phyloP scores from a whole-genome alignment of 2,797 vertebrate species.

The Alfaro cultratus region DNA sequence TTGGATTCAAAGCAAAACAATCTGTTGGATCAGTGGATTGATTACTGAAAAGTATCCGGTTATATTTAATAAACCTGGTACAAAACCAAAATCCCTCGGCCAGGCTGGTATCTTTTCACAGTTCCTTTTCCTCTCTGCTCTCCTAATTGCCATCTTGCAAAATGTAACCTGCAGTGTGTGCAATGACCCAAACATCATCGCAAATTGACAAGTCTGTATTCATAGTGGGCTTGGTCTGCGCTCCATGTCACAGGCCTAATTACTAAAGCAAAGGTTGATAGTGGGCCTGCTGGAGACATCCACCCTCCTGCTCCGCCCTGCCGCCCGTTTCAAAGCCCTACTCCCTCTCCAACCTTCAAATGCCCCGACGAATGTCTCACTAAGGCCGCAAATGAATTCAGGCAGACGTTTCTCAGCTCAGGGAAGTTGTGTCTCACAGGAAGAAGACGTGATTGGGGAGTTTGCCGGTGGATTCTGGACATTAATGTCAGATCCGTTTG shows the following conservation, averaged over 20 bases:
- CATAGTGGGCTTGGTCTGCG: slow-evolving; percentile 21
- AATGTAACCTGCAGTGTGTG: slow-evolving; percentile 36
- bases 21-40: neutral
- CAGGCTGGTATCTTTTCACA: slow-evolving; percentile 16
- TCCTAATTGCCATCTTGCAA: slow-evolving; percentile 56
- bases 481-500: slow-evolving; percentile 6
- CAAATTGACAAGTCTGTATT: slow-evolving; percentile 55
- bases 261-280: slow-evolving; percentile 18
- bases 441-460: slow-evolving; percentile 51
- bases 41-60: slow-evolving; percentile 22
- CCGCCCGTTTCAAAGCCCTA: neutral
- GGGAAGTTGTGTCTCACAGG: slow-evolving; percentile 17
- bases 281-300: slow-evolving; percentile 11
- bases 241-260: slow-evolving; percentile 46
- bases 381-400: slow-evolving; percentile 45
- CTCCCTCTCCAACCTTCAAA: neutral
- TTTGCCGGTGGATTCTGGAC: slow-evolving; percentile 17
- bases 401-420: slow-evolving; percentile 20
- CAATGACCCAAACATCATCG: slow-evolving; percentile 52
- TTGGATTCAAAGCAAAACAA: neutral
- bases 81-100: slow-evolving; percentile 22
- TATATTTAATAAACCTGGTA: slow-evolving; percentile 32
- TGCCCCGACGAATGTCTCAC: neutral
- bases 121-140: slow-evolving; percentile 4
- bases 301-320: neutral